Base-by-base conservation (phyloP, 1,140 invertebrate species). In the Drosophila guanche region DNA sequence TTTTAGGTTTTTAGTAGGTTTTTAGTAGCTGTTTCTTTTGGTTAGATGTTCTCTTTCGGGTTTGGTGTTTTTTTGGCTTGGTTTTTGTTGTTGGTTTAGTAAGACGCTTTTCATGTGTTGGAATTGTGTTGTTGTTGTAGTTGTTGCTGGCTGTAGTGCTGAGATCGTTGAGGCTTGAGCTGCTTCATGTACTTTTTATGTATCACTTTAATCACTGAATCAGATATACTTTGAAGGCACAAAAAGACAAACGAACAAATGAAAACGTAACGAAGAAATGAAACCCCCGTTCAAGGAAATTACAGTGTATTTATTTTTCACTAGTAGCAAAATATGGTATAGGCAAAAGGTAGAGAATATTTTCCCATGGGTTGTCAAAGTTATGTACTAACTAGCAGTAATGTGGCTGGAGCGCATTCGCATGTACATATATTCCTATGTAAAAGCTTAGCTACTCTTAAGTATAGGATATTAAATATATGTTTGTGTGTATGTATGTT, bases 361-460 rank as follows among this genome's bases (percentile, higher is more conserved):
- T 42, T 56, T 37, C 66, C 66, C 51, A 48, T 56, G 53, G 61
- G 43, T 51, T 68, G 65, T 74, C 76, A 79, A 69, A 79, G 46
- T 76, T 66, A 80, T 72, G 58, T 81, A 37, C 10, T 27, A 27
- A 27, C 5, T 27, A 27, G 25, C 6, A 27, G 33, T 37, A 10
- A 37, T 37, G 33, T 37, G 10, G 3, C 1, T 37, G 33, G 3
- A 37, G 33, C 8, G 6, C 29, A 33, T 33, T 33, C 29, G 33
- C 16, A 20, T 57, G 41, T 56, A 66, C 51, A 51, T 53, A 42
- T 76, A 55, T 83, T 47, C 50, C 68, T 69, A 68, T 83, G 72
- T 55, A 56, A 72, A 54, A 54, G 73, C 79, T 83, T 78, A 53
- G 59, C 79, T 81, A 74, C 29, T 69, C 68, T 83, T 84, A 83